These are phyloP conservation scores for Ooceraea biroi DNA, from an alignment of 1,140 invertebrate genomes.

Conservation along the genomic window DNA sequence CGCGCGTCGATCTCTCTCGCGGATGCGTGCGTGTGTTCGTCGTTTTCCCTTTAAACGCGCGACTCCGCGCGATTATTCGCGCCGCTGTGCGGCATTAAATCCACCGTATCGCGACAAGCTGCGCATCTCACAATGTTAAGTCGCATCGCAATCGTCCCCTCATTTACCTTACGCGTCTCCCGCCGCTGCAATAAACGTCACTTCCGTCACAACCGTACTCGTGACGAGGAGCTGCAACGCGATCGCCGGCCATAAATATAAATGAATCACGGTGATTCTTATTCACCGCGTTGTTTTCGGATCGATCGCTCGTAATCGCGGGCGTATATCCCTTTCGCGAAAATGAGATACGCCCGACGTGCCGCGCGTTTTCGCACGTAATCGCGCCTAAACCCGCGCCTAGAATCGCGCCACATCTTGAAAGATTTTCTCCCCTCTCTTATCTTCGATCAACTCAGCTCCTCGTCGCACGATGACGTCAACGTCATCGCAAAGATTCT, in stretches of 20 bases:
- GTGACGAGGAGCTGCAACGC: constrained; percentile 36
- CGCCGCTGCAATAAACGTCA: constrained; percentile 52
- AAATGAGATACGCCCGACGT: neutral
- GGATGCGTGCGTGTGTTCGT: too few species aligned
- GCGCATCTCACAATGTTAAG: constrained; percentile 36
- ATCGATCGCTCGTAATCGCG: constrained; percentile 34
- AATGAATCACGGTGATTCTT: constrained; percentile 51
- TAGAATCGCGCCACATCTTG: too few species aligned
- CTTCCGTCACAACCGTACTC: constrained; percentile 31
- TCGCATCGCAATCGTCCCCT: constrained; percentile 46
- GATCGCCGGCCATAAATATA: constrained; percentile 54
- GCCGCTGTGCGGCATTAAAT: constrained; percentile 32
- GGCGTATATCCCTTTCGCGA: neutral
- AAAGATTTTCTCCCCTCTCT: too few species aligned
- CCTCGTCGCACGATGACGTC: neutral
- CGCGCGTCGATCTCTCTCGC: constrained; percentile 1
- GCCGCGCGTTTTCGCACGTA: neutral
- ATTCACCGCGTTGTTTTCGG: constrained; percentile 23
- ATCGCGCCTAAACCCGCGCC: too few species aligned
- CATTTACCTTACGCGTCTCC: constrained; percentile 28
- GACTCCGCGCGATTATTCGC: constrained; percentile 16
- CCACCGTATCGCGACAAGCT: neutral
- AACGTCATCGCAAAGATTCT: constrained; percentile 20
- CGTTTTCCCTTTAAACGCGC: constrained; percentile 26
- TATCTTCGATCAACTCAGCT: neutral